phyloP scores from a whole-genome alignment of 1,140 invertebrate species.

The Bombyx mandarina region DNA sequence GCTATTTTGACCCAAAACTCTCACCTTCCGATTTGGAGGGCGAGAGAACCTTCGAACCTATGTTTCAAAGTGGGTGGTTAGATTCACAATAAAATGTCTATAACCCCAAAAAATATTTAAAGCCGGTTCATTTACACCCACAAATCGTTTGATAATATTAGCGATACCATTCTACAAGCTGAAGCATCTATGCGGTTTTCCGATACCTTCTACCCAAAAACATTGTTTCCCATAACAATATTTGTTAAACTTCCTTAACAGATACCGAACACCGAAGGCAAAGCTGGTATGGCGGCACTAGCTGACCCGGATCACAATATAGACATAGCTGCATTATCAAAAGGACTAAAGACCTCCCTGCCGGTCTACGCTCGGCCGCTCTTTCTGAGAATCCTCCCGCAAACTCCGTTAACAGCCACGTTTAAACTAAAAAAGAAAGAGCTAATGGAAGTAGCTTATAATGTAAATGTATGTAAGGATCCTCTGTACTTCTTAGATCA shows the following conservation, averaged over 20 bases:
- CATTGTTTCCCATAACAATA: too few species aligned
- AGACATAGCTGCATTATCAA: slow-evolving; percentile 76
- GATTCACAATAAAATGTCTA: too few species aligned
- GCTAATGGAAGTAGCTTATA: slow-evolving; percentile 84
- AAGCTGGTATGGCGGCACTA: slow-evolving; percentile 96
- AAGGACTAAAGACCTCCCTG: slow-evolving; percentile 77
- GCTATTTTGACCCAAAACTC: too few species aligned
- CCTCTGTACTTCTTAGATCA: slow-evolving; percentile 81
- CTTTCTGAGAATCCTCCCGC: slow-evolving; percentile 86
- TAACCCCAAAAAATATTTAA: too few species aligned
- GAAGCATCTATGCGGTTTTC: too few species aligned
- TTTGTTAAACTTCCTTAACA: slow-evolving; percentile 34
- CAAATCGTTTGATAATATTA: too few species aligned
- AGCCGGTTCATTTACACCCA: too few species aligned
- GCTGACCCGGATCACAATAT: slow-evolving; percentile 80
- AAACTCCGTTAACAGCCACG: slow-evolving; percentile 89
- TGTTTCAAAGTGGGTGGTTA: too few species aligned
- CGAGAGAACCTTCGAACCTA: too few species aligned
- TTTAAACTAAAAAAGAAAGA: slow-evolving; percentile 93
- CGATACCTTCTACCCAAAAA: too few species aligned
- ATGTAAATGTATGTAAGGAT: slow-evolving; percentile 77
- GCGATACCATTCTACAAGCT: too few species aligned
- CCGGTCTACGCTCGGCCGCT: slow-evolving; percentile 90
- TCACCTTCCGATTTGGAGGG: too few species aligned
- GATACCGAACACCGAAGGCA: slow-evolving; percentile 89